Base-by-base conservation (phyloP, 2,113 vertebrate genomes). In the Oreocharis arfaki region DNA sequence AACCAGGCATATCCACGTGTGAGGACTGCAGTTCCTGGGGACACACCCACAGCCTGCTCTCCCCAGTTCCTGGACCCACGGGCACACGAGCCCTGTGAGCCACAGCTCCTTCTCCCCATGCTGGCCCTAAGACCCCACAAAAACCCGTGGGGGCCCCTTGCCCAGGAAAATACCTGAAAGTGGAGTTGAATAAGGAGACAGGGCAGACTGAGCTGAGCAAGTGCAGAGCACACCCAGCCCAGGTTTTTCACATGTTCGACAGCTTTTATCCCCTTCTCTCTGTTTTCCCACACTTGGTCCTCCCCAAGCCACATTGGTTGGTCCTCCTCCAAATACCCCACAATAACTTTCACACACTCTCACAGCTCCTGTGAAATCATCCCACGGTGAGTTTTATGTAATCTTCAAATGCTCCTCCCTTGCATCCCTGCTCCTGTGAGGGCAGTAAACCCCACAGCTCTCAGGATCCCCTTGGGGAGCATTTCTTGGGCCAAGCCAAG, bases 161-260 rank as follows among this genome's bases (percentile, higher is more conserved):
- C 17, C 37, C 64, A 61, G 37, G 73, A 49, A 37, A 78, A 78
- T 13, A 22, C 49, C 57, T 82, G 74, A 32, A 70, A 55, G 65
- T 41, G 6, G 6, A 82, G 11, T 77, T 80, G 18, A 64, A 14
- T 26, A 41, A 67, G 26, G 37, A 79, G 28, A 46, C 15, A 55
- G 63, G 41, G 44, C 44, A 79, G 52, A 22, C 7, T 8, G 64
- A 69, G 32, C 49, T 24, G 39, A 79, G 60, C 37, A 64, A 90
- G 33, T 0, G 1, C 50, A 70, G 46, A 39, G 24, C 0, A 0
- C 16, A 18, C 28, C 21, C 79, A 82, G 47, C 24, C n/a, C 42
- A 37, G 42, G 1, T 32, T 49, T 61, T 33, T 28, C 3, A 22
- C 8, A 2, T 1, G 3, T 57, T 46, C 1, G 0, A 49, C 33